Conservation (phyloP, 2,888 invertebrate species). For the Cryptosula pallasiana region DNA sequence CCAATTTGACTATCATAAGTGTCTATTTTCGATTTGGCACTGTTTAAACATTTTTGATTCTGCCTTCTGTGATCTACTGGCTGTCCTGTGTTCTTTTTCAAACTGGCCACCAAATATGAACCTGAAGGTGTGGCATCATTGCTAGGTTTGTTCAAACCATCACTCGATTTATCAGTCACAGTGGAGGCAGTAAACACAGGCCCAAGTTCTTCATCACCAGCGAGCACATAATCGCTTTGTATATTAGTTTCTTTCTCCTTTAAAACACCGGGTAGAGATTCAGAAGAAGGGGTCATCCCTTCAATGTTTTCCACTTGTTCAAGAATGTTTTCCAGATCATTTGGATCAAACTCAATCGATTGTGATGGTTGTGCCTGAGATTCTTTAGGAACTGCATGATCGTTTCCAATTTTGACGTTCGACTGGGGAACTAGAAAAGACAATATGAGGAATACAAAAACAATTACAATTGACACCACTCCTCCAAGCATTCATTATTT, state of each 20-base stretch:
- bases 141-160: not conserved
- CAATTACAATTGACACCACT: too few relatives aligned
- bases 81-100: conserved; percentile 4
- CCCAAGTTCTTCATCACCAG: conserved; percentile 15
- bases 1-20: not conserved
- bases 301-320: conserved; percentile 13
- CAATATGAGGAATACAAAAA: too few relatives aligned
- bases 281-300: not conserved
- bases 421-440: too few relatives aligned
- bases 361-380: not conserved
- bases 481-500: too few relatives aligned
- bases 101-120: not conserved
- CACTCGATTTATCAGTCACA: not conserved
- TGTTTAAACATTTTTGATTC: not conserved
- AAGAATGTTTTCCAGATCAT: conserved; percentile 13
- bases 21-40: not conserved
- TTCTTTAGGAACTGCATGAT: not conserved
- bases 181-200: not conserved
- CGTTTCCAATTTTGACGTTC: too few relatives aligned
- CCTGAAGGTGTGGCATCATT: not conserved
- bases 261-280: not conserved
- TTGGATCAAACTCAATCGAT: conserved; percentile 17
- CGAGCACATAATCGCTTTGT: not conserved
- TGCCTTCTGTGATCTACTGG: conserved; percentile 12
- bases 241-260: not conserved